Evolutionary conservation across 2,888 invertebrate genomes (phyloP).

Genomic region (Caenorhabditis parvicauda): DNA sequence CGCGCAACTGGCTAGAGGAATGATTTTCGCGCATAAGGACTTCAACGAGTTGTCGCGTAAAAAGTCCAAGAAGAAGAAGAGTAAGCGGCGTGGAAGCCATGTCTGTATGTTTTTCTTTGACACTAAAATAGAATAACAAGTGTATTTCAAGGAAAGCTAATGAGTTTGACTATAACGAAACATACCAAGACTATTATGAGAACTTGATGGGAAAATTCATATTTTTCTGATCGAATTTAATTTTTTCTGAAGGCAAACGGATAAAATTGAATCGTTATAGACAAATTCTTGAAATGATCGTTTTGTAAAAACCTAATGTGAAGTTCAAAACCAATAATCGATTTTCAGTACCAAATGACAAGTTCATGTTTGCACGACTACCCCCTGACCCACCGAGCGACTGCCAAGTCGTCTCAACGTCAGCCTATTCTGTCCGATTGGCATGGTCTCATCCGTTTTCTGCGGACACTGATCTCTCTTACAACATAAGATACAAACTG

Average conservation of each 20-base stretch:
- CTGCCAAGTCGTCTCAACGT: conserved; percentile 59
- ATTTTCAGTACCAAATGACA: conserved; percentile 57
- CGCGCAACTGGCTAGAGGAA: conserved; percentile 59
- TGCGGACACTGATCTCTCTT: conserved; percentile 45
- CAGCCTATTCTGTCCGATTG: conserved; percentile 58
- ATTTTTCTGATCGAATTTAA: no score
- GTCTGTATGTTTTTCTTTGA: conserved; percentile 39
- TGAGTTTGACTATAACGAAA: no score
- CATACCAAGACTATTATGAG: no score
- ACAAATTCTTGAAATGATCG: no score
- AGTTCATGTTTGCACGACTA: conserved; percentile 60
- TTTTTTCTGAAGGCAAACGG: no score
- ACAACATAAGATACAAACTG: conserved; percentile 50
- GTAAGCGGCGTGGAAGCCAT: conserved; percentile 49
- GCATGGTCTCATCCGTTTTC: conserved; percentile 61
- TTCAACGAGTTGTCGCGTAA: conserved; percentile 55
- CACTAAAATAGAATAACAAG: not conserved
- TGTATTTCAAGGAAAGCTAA: no score
- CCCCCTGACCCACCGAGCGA: conserved; percentile 61
- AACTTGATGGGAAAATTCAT: no score
- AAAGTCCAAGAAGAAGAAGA: conserved; percentile 48
- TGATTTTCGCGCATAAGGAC: conserved; percentile 61
- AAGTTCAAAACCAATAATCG: no score
- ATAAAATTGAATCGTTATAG: no score
- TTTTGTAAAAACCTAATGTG: no score